These are phyloP conservation scores for Pangasius djambal DNA, from an alignment of 2,797 vertebrate genomes.

Conservation along the genomic window DNA sequence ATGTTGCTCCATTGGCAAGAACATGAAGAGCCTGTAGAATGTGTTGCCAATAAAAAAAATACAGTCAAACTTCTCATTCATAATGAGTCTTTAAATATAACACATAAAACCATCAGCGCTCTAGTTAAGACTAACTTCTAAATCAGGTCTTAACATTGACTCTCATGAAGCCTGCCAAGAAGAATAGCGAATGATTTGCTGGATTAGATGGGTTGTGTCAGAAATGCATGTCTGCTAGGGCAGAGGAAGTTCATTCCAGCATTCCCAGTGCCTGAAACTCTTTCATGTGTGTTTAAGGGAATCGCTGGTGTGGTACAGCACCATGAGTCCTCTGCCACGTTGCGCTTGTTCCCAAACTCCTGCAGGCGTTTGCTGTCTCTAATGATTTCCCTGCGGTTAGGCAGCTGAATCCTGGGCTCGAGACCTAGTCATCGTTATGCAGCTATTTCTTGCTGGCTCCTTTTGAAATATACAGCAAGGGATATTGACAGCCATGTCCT, in stretches of 20 bases:
- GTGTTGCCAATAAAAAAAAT: neutral
- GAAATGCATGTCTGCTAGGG: constrained; percentile 26
- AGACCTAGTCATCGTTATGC: constrained; percentile 60
- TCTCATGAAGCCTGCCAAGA: neutral
- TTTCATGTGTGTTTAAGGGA: constrained; percentile 37
- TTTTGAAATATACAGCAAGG: constrained; percentile 40
- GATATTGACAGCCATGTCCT: constrained; percentile 4
- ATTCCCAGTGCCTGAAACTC: constrained; percentile 29
- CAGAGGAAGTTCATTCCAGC: constrained; percentile 12
- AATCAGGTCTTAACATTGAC: neutral
- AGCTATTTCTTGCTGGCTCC: constrained; percentile 49
- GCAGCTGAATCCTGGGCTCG: constrained; percentile 58
- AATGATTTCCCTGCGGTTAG: constrained; percentile 52
- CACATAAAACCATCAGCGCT: neutral
- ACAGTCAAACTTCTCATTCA: constrained; percentile 4
- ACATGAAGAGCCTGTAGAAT: neutral
- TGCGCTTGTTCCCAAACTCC: constrained; percentile 63
- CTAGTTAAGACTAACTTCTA: neutral
- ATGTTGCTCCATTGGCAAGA: constrained; percentile 35
- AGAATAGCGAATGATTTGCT: neutral
- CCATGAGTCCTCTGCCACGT: constrained; percentile 58
- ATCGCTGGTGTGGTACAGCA: constrained; percentile 41
- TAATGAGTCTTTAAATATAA: constrained; percentile 17
- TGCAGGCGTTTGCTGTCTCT: constrained; percentile 57
- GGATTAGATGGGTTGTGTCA: constrained; percentile 1